Percentiles rank a stretch among this genome's conserved stretches.
These are phyloP conservation scores for Schrankia costaestrigalis DNA, from an alignment of 2,888 invertebrate species.

Conservation along the genomic window DNA sequence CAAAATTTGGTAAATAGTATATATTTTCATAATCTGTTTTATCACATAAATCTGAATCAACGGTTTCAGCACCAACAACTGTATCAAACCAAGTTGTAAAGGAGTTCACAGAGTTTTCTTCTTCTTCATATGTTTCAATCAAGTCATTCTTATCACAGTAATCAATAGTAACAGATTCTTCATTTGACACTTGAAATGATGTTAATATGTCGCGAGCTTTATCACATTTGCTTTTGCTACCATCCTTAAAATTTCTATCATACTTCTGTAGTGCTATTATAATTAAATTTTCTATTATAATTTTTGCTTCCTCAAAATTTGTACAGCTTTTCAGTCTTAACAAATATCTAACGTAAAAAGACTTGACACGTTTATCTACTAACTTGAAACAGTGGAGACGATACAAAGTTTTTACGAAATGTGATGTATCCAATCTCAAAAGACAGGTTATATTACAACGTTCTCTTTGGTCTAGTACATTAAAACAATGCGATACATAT, in stretches of 20 bases:
- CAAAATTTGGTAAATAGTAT: conserved; percentile 6
- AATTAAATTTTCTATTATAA: conserved; percentile 4
- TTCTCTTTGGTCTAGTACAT: conserved; percentile 3
- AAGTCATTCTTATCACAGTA: conserved; percentile 2
- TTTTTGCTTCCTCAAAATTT: conserved; percentile 1
- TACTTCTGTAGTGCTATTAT: conserved; percentile 2
- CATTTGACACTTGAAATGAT: not conserved
- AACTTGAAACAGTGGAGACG: conserved; percentile 4
- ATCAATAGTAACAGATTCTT: conserved; percentile 1
- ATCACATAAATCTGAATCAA: conserved; percentile 6
- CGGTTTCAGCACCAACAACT: conserved; percentile 3
- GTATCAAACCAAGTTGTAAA: conserved; percentile 6
- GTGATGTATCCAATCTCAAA: conserved; percentile 6
- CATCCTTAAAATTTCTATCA: conserved; percentile 1
- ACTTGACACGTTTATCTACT: conserved; percentile 1
- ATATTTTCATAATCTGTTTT: conserved; percentile 5
- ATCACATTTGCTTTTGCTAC: not conserved
- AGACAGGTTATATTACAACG: conserved; percentile 2
- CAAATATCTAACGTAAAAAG: conserved; percentile 1
- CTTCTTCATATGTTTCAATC: conserved; percentile 4
- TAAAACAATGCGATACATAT: conserved; percentile 4
- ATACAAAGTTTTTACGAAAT: conserved; percentile 4
- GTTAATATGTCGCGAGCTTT: conserved; percentile 2
- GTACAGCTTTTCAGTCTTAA: conserved; percentile 1
- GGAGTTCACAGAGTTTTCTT: too few relatives aligned